phyloP scores from a whole-genome alignment of 2,888 invertebrate species.

The Archips xylosteana region DNA sequence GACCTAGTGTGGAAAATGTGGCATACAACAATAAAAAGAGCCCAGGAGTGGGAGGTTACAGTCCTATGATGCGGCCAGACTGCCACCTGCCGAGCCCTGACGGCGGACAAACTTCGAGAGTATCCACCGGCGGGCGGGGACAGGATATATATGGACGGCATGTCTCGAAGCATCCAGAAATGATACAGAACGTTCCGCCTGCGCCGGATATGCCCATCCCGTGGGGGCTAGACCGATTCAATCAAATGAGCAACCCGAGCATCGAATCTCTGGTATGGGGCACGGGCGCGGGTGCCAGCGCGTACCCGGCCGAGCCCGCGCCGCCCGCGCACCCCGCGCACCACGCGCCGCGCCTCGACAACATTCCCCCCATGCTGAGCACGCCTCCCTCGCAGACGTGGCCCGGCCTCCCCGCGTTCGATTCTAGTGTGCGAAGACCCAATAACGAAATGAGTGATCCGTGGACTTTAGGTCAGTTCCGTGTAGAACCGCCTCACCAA shows the following conservation, averaged over 20 bases:
- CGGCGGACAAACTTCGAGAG: conserved; percentile 59
- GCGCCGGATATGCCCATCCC: conserved; percentile 62
- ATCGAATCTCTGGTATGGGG: conserved; percentile 76
- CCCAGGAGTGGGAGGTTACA: conserved; percentile 75
- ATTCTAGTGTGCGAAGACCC: conserved; percentile 58
- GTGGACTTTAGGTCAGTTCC: conserved; percentile 76
- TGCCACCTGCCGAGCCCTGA: conserved; percentile 77
- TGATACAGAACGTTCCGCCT: conserved; percentile 60
- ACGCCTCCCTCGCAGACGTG: conserved; percentile 73
- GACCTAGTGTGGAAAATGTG: conserved; percentile 71
- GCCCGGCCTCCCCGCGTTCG: conserved; percentile 70
- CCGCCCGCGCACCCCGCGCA: conserved; percentile 47
- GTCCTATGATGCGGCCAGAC: conserved; percentile 76
- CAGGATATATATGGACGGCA: conserved; percentile 67
- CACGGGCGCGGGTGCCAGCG: conserved; percentile 45
- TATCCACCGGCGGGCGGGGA: conserved; percentile 54
- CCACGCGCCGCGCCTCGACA: conserved; percentile 56
- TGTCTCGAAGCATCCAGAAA: conserved; percentile 64
- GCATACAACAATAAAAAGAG: conserved; percentile 73
- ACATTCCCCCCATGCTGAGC: conserved; percentile 62
- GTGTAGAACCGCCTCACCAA: conserved; percentile 73
- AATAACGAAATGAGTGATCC: conserved; percentile 68
- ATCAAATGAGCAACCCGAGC: conserved; percentile 59
- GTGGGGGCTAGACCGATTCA: conserved; percentile 71
- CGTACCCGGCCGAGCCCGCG: conserved; percentile 56